Evolutionary conservation across 2,888 invertebrate genomes (phyloP).

Genomic region (Metacarcinus magister): DNA sequence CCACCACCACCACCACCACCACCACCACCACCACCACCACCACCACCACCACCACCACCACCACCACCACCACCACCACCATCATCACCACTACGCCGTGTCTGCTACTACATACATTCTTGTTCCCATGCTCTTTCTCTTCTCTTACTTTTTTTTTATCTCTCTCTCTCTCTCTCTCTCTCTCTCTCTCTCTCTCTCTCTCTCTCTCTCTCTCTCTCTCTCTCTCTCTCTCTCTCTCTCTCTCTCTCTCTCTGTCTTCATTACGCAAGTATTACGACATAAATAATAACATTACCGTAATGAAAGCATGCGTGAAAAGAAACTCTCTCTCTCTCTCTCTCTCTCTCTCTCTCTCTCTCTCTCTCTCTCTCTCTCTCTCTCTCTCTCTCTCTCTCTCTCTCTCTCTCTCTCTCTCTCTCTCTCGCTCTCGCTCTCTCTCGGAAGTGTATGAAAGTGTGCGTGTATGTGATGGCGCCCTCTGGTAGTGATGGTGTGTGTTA

Average conservation of each 20-base stretch:
- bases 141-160: background rate
- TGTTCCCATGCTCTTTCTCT: background rate
- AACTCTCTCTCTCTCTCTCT: background rate
- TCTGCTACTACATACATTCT: background rate
- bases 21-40: background rate
- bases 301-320: background rate
- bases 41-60: background rate
- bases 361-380: no score
- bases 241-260: background rate
- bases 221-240: conserved; percentile 48
- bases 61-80: background rate
- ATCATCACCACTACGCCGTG: background rate
- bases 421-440: background rate
- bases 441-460: background rate
- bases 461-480: background rate
- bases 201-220: conserved; percentile 48
- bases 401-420: no score
- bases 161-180: conserved; percentile 21
- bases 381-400: no score
- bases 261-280: background rate
- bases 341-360: background rate
- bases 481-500: background rate
- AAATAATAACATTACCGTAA: background rate
- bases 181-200: conserved; percentile 48
- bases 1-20: background rate